Percentiles rank a stretch among this genome's conserved stretches.
phyloP scores from a whole-genome alignment of 2,113 vertebrate species.

The Muntiacus muntjak region DNA sequence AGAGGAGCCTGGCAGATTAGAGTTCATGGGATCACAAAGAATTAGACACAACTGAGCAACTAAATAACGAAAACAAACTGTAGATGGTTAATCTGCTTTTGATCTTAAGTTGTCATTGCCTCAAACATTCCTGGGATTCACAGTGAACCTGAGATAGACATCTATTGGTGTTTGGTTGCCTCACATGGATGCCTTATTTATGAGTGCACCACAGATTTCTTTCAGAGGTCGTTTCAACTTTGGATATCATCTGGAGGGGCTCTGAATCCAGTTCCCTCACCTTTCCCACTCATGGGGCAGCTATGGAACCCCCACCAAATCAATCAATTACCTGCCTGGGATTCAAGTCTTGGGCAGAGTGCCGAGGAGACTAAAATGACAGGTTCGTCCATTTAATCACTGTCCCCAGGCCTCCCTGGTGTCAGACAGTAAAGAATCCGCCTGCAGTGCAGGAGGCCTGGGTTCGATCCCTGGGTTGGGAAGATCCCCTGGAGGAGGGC shows the following conservation, averaged over 20 bases:
- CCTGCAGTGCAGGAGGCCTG: background rate
- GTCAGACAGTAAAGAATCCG: fast-evolving
- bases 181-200: background rate
- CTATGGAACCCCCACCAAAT: background rate
- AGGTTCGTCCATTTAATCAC: background rate
- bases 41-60: background rate
- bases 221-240: background rate
- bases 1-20: background rate
- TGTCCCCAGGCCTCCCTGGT: background rate
- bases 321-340: background rate
- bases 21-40: background rate
- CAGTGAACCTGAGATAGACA: background rate
- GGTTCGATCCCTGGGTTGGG: background rate
- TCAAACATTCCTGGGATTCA: background rate
- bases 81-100: background rate
- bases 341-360: background rate
- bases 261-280: background rate
- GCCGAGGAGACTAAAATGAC: background rate
- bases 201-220: background rate
- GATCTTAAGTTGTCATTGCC: background rate
- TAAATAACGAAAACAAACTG: background rate
- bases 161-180: background rate
- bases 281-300: background rate
- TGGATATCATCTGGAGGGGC: background rate
- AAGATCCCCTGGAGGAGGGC: background rate